Conservation (phyloP, 2,888 invertebrate species). For the Epiblema foenella region DNA sequence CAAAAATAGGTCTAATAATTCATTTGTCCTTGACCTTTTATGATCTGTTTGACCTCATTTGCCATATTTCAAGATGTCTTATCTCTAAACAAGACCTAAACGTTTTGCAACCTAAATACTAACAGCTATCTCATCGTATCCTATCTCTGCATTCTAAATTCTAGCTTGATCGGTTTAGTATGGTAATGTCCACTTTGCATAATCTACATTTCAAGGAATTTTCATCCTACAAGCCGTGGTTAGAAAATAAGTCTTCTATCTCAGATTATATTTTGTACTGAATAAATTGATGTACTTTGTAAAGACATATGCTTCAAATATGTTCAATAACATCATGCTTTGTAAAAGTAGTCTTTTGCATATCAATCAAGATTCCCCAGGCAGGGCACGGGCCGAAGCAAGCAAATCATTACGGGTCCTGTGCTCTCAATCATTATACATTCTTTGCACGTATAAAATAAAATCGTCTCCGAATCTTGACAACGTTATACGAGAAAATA, state of each 20-base stretch:
- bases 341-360: conserved; percentile 56
- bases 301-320: not conserved
- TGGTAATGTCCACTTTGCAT: conserved; percentile 38
- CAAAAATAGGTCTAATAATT: not conserved
- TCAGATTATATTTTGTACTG: not conserved
- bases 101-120: conserved; percentile 13
- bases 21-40: not conserved
- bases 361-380: conserved; percentile 62
- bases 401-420: conserved; percentile 61
- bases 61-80: conserved; percentile 1
- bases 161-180: conserved; percentile 35
- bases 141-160: conserved; percentile 31
- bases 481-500: conserved; percentile 72
- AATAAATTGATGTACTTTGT: not conserved
- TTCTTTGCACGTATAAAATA: conserved; percentile 79
- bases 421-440: conserved; percentile 69
- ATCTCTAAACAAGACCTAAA: conserved; percentile 9
- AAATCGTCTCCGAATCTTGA: conserved; percentile 71
- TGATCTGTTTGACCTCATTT: not conserved
- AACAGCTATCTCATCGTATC: conserved; percentile 8
- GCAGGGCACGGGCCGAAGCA: conserved; percentile 52
- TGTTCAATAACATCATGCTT: conserved; percentile 1
- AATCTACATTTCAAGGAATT: conserved; percentile 38
- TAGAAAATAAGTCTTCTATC: conserved; percentile 13
- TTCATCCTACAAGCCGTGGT: conserved; percentile 29